Conservation (phyloP, 2,113 vertebrate species). For the Chloropsis cyanopogon region DNA sequence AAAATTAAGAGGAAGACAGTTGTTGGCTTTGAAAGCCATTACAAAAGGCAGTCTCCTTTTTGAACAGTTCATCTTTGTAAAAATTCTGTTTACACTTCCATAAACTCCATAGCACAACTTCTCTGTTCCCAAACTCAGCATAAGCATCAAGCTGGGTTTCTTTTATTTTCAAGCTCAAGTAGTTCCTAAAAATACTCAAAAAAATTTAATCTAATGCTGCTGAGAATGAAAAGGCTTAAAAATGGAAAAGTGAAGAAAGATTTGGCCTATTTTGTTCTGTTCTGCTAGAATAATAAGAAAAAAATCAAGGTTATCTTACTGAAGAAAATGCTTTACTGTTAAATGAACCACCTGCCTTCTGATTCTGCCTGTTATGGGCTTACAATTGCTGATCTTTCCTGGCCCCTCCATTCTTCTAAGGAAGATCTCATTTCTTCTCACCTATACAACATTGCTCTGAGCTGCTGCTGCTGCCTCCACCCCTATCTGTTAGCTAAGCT, state of each 20-base stretch:
- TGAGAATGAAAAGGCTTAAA: not conserved
- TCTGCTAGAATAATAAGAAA: not conserved
- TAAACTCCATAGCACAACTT: not conserved
- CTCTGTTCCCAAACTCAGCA: not conserved
- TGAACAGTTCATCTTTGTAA: not conserved
- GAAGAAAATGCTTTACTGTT: not conserved
- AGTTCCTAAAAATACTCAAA: not conserved
- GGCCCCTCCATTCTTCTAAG: not conserved
- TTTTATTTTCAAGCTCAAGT: not conserved
- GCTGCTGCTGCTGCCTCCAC: not conserved
- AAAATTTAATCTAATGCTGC: not conserved
- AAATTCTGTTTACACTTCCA: not conserved
- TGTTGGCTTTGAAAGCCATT: not conserved
- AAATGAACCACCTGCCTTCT: not conserved
- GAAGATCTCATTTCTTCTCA: not conserved
- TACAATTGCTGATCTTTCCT: not conserved
- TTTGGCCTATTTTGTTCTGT: not conserved
- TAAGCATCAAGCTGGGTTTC: not conserved
- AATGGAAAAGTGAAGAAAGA: not conserved
- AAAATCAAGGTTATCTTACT: not conserved
- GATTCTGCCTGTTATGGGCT: not conserved
- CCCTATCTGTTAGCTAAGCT: not conserved
- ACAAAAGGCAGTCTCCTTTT: not conserved
- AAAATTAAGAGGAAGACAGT: not conserved
- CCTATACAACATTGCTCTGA: not conserved